These are phyloP conservation scores for Cephalopholis sonnerati DNA, from an alignment of 2,113 vertebrate genomes.

Conservation along the genomic window DNA sequence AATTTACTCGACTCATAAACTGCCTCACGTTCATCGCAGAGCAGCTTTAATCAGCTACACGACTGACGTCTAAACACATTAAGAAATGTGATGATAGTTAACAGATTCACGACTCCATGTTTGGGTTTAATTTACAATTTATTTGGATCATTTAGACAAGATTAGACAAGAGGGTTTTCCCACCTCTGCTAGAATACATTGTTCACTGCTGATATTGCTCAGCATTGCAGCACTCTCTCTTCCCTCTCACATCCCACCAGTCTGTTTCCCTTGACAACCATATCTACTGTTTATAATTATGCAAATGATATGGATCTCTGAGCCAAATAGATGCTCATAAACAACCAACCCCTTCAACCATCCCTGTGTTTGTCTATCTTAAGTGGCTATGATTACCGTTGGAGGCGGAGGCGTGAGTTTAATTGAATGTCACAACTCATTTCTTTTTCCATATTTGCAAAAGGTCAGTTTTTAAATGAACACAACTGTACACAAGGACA, in stretches of 20 bases:
- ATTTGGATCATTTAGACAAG: constrained; percentile 17
- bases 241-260: constrained; percentile 38
- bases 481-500: constrained; percentile 11
- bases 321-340: constrained; percentile 60
- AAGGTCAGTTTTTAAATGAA: constrained; percentile 70
- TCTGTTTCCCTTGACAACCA: constrained; percentile 72
- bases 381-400: constrained; percentile 60
- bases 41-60: constrained; percentile 25
- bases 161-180: constrained; percentile 18
- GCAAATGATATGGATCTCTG: constrained; percentile 68
- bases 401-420: constrained; percentile 55
- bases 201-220: constrained; percentile 4
- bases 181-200: constrained; percentile 1
- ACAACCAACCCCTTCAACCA: constrained; percentile 59
- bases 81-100: constrained; percentile 21
- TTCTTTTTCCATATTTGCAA: constrained; percentile 61
- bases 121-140: constrained; percentile 33
- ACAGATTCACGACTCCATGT: constrained; percentile 16
- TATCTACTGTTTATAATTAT: constrained; percentile 71
- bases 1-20: not conserved
- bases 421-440: constrained; percentile 74
- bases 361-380: constrained; percentile 37
- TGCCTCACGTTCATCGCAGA: not conserved
- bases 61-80: constrained; percentile 11
- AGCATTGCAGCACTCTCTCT: constrained; percentile 20